Evolutionary conservation across 2,113 vertebrate species (phyloP), one percentile per base, ranked within the genome.

Genomic region (Rynchops niger): DNA sequence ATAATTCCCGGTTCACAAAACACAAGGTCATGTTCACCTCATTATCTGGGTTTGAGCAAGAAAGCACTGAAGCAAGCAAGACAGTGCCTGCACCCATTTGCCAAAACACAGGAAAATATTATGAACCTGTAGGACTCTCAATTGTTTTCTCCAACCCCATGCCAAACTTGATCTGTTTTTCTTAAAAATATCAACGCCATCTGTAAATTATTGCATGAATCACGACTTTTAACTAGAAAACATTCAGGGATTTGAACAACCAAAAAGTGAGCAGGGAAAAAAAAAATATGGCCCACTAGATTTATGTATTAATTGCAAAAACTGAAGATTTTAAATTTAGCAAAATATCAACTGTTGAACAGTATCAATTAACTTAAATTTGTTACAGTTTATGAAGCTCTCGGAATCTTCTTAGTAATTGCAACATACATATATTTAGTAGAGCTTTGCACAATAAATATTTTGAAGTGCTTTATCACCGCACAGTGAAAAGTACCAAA

Each of bases 41-140:
- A 5, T 3, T 30, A n/a, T 21, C 8, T 11, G 40, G 42, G 14
- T 11, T 42, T n/a, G 69, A 89, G 83, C 69, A 76, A 42, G 59
- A 66, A 90, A 86, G 9, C 65, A 73, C 34, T 38, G 78, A 71
- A 95, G 83, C 71, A 56, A 76, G 67, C 52, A 59, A 95, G 77
- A 52, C 62, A 89, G 25, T 18, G 38, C 65, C 83, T 81, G 80
- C 25, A 27, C 42, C n/a, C 67, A 4, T 19, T 47, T 81, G 69
- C 69, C 73, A 90, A 92, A 86, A 76, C 5, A 12, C 79, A 91
- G 70, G 65, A 11, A 81, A 78, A 82, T 8, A 7, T n/a, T 43
- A 66, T 38, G 27, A 72, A 91, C 56, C 66, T 73, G 59, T 0
- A 86, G 50, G 43, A 79, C 19, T 69, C 45, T 42, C 50, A 21